Evolutionary conservation across 2,797 vertebrate species (phyloP).

Genomic region (Alcedo quadribrachys): DNA sequence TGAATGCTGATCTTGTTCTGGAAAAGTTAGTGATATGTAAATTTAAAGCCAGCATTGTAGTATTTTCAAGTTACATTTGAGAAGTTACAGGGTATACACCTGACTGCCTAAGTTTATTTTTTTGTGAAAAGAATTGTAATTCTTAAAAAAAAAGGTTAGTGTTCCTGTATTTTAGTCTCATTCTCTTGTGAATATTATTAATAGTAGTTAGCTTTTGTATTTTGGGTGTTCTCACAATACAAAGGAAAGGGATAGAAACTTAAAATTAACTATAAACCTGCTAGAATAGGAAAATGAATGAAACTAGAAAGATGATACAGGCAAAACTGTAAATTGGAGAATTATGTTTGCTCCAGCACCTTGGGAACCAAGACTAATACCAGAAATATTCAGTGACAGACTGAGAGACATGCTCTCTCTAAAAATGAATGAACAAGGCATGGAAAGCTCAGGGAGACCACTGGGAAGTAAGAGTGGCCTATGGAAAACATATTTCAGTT

Average conservation of each 20-base stretch:
- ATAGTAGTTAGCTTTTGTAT: background rate
- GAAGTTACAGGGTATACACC: background rate
- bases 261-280: background rate
- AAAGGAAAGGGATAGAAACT: background rate
- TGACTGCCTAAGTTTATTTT: background rate
- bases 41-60: conserved; percentile 28
- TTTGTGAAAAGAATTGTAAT: background rate
- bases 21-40: conserved; percentile 26
- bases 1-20: conserved; percentile 42
- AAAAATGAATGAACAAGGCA: background rate
- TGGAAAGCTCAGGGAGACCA: background rate
- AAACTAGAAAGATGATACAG: background rate
- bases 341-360: background rate
- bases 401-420: background rate
- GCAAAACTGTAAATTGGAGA: background rate
- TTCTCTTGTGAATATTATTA: background rate
- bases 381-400: background rate
- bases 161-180: background rate
- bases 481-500: background rate
- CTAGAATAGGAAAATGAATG: background rate
- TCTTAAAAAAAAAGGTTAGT: background rate
- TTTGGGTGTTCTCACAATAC: background rate
- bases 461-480: background rate
- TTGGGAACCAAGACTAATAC: background rate
- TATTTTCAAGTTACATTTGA: conserved; percentile 1